Evolutionary conservation across 2,797 vertebrate species (phyloP).

Genomic region (Denticeps clupeoides): DNA sequence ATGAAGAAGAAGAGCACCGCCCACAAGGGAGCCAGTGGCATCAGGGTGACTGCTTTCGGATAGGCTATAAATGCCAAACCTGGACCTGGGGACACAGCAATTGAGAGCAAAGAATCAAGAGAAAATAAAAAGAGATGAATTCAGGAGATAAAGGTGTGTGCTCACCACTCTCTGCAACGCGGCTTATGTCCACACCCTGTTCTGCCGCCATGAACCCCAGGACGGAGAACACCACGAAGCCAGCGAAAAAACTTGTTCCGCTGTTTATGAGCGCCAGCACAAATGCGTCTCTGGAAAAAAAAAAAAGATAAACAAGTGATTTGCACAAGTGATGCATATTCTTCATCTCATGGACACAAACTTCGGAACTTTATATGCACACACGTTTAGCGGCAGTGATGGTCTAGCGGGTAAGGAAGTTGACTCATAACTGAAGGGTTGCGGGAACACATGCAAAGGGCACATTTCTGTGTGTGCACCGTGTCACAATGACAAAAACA

Average conservation of each 20-base stretch:
- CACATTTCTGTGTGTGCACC: no score
- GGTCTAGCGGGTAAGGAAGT: no score
- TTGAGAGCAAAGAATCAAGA: no score
- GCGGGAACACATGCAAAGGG: no score
- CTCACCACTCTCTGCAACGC: slow-evolving; percentile 74
- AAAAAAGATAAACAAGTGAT: no score
- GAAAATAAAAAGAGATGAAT: not conserved
- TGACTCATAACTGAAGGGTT: no score
- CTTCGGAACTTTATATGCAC: no score
- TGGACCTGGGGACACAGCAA: no score
- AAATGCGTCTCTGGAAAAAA: slow-evolving; percentile 59
- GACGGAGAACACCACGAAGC: slow-evolving; percentile 73
- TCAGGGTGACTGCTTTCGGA: slow-evolving; percentile 75
- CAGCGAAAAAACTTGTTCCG: slow-evolving; percentile 72
- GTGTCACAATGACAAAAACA: no score
- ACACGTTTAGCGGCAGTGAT: no score
- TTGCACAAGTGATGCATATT: no score
- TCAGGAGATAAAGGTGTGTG: not conserved
- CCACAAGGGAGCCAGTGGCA: slow-evolving; percentile 72
- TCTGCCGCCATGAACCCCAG: slow-evolving; percentile 75
- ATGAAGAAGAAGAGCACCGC: slow-evolving; percentile 76
- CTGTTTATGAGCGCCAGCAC: slow-evolving; percentile 69
- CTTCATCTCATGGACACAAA: no score
- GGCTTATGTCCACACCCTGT: slow-evolving; percentile 73
- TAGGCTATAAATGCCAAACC: slow-evolving; percentile 74